Evolutionary conservation across 2,113 vertebrate genomes (phyloP).

Genomic region (human (Homo sapiens)): DNA sequence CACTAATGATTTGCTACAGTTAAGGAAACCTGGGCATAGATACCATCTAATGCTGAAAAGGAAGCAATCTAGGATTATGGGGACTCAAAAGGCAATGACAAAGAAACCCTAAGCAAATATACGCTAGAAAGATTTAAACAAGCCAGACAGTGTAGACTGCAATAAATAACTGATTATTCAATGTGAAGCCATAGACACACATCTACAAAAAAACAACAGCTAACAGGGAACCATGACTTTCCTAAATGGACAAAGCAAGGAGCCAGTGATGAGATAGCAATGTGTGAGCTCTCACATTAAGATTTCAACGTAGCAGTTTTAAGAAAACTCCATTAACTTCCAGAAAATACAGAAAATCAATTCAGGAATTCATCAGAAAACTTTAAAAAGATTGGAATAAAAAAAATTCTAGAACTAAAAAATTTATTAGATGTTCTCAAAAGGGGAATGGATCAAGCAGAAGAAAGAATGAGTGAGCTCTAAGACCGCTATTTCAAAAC

Average conservation of each 20-base stretch:
- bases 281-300: background rate
- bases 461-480: background rate
- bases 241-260: background rate
- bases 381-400: background rate
- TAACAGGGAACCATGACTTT: background rate
- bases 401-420: background rate
- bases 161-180: background rate
- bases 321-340: background rate
- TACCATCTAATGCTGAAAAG: background rate
- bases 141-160: background rate
- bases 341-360: background rate
- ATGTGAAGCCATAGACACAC: background rate
- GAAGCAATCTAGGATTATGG: background rate
- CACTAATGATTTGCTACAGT: background rate
- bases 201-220: background rate
- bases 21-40: background rate
- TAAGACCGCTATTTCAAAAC: background rate
- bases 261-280: background rate
- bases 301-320: background rate
- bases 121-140: background rate
- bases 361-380: background rate
- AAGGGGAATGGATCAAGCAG: background rate
- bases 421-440: background rate
- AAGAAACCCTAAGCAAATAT: background rate
- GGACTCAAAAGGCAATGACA: background rate